phyloP scores from a whole-genome alignment of 1,140 invertebrate species.

The Pseudobourletiella spinata region DNA sequence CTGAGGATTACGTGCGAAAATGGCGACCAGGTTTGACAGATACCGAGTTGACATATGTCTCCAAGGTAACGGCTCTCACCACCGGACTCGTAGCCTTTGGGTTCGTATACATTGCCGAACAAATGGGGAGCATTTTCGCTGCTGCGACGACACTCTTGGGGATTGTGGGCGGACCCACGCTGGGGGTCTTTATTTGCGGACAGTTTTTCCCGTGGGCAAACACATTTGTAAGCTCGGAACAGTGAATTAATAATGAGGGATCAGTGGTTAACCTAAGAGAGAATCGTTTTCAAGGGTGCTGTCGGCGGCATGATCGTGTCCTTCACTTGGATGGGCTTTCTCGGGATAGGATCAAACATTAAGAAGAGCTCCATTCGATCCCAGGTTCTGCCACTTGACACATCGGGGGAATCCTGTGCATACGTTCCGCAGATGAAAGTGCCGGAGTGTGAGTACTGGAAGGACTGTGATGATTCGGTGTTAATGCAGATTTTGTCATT shows the following conservation, averaged over 20 bases:
- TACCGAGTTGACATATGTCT: slow-evolving; percentile 1
- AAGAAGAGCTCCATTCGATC: slow-evolving; percentile 8
- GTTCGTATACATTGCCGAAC: slow-evolving; percentile 27
- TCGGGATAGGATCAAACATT: slow-evolving; percentile 22
- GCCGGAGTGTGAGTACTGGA: slow-evolving; percentile 13
- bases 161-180: slow-evolving; percentile 56
- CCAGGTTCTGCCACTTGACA: slow-evolving; percentile 39
- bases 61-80: slow-evolving; percentile 16
- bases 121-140: slow-evolving; percentile 34
- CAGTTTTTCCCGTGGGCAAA: slow-evolving; percentile 58
- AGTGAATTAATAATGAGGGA: not conserved
- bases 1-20: slow-evolving; percentile 65
- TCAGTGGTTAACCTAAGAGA: not conserved
- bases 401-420: not conserved
- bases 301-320: slow-evolving; percentile 54
- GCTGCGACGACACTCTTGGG: slow-evolving; percentile 38
- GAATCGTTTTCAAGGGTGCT: slow-evolving; percentile 46
- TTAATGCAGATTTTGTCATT: slow-evolving; percentile 22
- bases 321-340: slow-evolving; percentile 40
- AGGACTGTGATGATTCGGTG: slow-evolving; percentile 10
- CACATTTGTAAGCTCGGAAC: slow-evolving; percentile 41
- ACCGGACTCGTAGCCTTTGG: slow-evolving; percentile 20
- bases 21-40: slow-evolving; percentile 17
- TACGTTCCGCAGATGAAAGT: not conserved
- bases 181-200: slow-evolving; percentile 61